A percentile compares a stretch with the other conserved stretches of the same genome.
Conservation (phyloP, 2,113 vertebrate genomes). For the Percina caprodes region DNA sequence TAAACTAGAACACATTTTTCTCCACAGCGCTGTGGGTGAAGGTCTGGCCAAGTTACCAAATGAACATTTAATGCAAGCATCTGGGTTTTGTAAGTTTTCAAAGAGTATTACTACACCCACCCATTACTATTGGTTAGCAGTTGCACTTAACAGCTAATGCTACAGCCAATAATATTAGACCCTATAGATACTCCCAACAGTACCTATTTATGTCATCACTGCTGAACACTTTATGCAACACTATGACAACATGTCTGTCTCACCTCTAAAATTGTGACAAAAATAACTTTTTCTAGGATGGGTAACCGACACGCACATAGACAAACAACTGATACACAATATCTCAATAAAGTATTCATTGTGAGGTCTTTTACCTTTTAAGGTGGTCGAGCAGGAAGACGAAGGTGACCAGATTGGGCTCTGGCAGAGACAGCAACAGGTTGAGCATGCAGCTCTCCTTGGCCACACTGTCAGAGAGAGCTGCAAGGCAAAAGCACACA, state of each 20-base stretch:
- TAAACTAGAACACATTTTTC: too few species aligned
- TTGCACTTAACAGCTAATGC: neutral
- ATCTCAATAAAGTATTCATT: neutral
- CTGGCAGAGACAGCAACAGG: slow-evolving; percentile 94
- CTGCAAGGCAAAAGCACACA: slow-evolving; percentile 69
- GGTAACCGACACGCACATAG: neutral
- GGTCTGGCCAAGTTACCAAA: too few species aligned
- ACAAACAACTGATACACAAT: neutral
- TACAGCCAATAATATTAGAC: neutral
- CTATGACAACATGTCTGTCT: neutral
- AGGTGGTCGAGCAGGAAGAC: slow-evolving; percentile 96
- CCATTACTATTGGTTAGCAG: neutral
- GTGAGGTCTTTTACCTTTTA: slow-evolving; percentile 88
- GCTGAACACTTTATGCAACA: neutral
- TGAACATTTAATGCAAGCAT: neutral
- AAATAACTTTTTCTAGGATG: neutral
- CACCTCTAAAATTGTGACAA: neutral
- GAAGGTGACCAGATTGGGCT: slow-evolving; percentile 96
- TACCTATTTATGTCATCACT: neutral
- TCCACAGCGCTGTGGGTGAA: too few species aligned
- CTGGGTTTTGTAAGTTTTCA: neutral
- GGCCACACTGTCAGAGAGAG: slow-evolving; percentile 95
- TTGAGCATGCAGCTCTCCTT: slow-evolving; percentile 99
- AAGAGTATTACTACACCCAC: neutral
- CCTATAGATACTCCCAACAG: neutral